A percentile compares a stretch with the other conserved stretches of the same genome.
phyloP scores from a whole-genome alignment of 2,888 invertebrate species.

The Allygus modestus region DNA sequence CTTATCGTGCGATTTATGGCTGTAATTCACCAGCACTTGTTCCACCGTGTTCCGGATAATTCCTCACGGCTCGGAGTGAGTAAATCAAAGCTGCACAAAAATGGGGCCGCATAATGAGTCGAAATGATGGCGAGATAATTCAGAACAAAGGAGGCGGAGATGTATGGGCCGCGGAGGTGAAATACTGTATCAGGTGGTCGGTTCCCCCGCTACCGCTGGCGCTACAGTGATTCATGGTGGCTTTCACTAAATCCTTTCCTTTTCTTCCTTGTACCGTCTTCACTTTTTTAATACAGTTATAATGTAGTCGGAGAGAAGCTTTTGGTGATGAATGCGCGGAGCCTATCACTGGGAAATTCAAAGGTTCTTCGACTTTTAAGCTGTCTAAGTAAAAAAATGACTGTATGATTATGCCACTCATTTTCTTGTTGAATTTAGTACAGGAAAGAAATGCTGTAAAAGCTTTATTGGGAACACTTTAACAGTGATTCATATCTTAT shows the following conservation, averaged over 20 bases:
- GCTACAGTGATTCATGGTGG: background rate
- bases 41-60: conserved; percentile 20
- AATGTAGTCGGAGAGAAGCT: no score
- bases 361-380: no score
- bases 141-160: conserved; percentile 34
- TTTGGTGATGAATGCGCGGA: no score
- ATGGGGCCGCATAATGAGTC: conserved; percentile 45
- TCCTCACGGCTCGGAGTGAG: conserved; percentile 18
- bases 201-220: background rate
- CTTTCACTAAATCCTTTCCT: conserved; percentile 17
- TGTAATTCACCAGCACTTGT: conserved; percentile 41
- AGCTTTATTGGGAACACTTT: no score
- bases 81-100: conserved; percentile 20
- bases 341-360: no score
- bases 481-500: no score
- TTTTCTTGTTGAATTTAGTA: no score
- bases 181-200: background rate
- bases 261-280: background rate
- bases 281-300: background rate
- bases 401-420: no score
- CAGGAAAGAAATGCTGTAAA: no score
- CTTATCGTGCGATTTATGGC: conserved; percentile 37
- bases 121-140: conserved; percentile 45
- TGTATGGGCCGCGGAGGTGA: background rate
- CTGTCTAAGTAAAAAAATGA: no score